These are phyloP conservation scores for Pongo pygmaeus DNA, from an alignment of 2,113 vertebrate species.

Conservation along the genomic window DNA sequence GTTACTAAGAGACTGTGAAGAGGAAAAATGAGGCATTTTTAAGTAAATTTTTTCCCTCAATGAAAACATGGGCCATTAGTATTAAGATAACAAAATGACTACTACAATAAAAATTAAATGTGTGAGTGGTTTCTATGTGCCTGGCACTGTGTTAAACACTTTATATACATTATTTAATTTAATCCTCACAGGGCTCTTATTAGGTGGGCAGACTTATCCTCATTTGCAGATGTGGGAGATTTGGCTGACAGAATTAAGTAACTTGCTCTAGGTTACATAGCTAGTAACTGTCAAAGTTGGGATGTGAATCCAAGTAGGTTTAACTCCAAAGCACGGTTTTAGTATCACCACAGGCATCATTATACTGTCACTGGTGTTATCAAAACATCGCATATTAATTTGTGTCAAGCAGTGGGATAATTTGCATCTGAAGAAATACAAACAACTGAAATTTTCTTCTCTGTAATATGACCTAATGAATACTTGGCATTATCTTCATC, in stretches of 20 bases:
- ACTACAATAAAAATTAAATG: not conserved
- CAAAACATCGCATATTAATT: conserved; percentile 28
- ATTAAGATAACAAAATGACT: not conserved
- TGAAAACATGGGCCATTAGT: not conserved
- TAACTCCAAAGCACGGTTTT: not conserved
- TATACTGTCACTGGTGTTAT: not conserved
- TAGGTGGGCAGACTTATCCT: not conserved
- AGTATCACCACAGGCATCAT: not conserved
- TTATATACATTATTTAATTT: not conserved
- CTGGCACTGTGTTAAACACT: not conserved
- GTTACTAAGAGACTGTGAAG: not conserved
- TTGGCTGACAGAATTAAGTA: not conserved
- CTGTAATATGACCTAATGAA: conserved; percentile 30
- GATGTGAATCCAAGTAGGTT: not conserved
- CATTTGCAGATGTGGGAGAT: not conserved
- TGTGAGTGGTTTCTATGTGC: not conserved
- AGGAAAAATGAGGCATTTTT: not conserved
- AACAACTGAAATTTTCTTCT: conserved; percentile 34
- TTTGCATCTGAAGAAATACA: conserved; percentile 40
- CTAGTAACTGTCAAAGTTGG: not conserved
- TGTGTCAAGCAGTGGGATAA: not conserved
- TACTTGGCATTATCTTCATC: conserved; percentile 39
- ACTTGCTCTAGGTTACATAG: not conserved
- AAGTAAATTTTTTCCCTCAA: not conserved
- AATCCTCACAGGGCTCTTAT: not conserved